Conservation (phyloP, 2,797 vertebrate genomes). For the Semotilus atromaculatus region DNA sequence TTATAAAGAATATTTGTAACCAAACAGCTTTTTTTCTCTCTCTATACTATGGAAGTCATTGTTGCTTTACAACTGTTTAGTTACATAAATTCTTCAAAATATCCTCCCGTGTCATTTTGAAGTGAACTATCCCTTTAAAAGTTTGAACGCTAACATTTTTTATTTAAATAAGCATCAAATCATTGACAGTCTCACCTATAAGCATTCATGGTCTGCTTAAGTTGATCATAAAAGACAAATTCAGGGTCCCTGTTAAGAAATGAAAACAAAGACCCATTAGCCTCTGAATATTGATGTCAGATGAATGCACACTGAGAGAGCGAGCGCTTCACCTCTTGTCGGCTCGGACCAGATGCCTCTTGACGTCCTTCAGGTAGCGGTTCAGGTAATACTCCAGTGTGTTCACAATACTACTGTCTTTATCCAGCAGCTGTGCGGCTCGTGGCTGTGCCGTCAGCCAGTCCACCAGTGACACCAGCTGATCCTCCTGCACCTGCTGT, state of each 20-base stretch:
- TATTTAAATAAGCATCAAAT: neutral
- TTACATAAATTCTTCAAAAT: neutral
- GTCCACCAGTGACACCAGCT: slow-evolving; percentile 91
- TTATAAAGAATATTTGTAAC: neutral
- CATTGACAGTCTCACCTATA: slow-evolving; percentile 83
- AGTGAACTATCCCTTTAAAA: neutral
- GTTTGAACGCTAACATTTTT: no score
- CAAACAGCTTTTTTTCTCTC: no score
- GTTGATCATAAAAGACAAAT: slow-evolving; percentile 98
- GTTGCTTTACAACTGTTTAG: no score
- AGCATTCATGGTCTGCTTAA: slow-evolving; percentile 98
- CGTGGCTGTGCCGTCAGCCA: slow-evolving; percentile 95
- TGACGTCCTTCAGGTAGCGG: slow-evolving; percentile 96
- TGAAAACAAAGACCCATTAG: neutral
- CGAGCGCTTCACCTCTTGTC: slow-evolving; percentile 87
- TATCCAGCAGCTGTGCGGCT: slow-evolving; percentile 94
- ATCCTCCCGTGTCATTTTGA: neutral
- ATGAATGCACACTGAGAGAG: neutral
- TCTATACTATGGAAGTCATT: no score
- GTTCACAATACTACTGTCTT: slow-evolving; percentile 92
- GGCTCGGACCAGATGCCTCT: slow-evolving; percentile 91
- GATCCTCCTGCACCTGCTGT: slow-evolving; percentile 94
- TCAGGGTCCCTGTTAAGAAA: slow-evolving; percentile 88
- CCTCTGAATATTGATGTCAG: rapidly evolving
- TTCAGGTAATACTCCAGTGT: slow-evolving; percentile 91